phyloP scores from a whole-genome alignment of 2,113 vertebrate genomes.

The Megaceryle maxima region DNA sequence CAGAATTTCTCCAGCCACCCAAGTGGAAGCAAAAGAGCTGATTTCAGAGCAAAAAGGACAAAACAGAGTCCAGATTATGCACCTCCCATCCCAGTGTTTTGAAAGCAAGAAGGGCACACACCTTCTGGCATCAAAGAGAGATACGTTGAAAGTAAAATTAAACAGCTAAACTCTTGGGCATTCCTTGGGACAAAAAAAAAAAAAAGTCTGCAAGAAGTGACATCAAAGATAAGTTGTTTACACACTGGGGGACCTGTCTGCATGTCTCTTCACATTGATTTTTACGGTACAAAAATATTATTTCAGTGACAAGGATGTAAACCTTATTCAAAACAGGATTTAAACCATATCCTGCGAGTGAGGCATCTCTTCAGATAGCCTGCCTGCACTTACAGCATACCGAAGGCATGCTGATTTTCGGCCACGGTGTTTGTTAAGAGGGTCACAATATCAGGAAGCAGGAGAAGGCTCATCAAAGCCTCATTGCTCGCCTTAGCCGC shows the following conservation, averaged over 20 bases:
- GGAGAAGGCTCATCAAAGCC: constrained; percentile 98
- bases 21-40: constrained; percentile 25
- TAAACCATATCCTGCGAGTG: constrained; percentile 92
- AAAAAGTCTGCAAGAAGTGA: constrained; percentile 56
- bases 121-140: not conserved
- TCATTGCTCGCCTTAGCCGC: constrained; percentile 77
- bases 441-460: constrained; percentile 99
- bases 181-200: constrained; percentile 49
- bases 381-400: constrained; percentile 75
- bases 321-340: constrained; percentile 99
- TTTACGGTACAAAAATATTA: constrained; percentile 94
- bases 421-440: constrained; percentile 84
- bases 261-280: constrained; percentile 73
- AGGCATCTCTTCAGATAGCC: constrained; percentile 82
- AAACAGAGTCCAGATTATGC: not conserved
- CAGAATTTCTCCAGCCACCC: constrained; percentile 40
- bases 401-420: constrained; percentile 81
- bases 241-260: constrained; percentile 65
- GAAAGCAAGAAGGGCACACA: not conserved
- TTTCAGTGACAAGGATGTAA: constrained; percentile 93
- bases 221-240: constrained; percentile 81
- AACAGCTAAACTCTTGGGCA: constrained; percentile 10
- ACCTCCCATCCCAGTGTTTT: not conserved
- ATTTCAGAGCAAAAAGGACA: constrained; percentile 15
- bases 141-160: not conserved